Evolutionary conservation across 1,140 invertebrate genomes (phyloP).

Genomic region (Eueides isabella): DNA sequence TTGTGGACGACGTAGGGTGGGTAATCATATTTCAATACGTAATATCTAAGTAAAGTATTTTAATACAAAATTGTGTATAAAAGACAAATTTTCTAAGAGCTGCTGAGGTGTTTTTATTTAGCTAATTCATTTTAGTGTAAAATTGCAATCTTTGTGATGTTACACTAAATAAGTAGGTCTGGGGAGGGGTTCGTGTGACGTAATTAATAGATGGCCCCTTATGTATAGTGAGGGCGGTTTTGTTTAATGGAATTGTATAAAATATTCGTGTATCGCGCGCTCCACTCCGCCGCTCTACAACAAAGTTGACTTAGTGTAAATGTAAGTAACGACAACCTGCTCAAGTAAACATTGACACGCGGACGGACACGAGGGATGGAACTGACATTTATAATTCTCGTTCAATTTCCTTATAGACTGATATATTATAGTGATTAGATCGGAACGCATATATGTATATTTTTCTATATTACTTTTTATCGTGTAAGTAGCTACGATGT

Average conservation of each 20-base stretch:
- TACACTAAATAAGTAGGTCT: no score
- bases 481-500: not conserved
- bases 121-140: no score
- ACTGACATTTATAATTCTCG: constrained; percentile 54
- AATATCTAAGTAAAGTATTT: no score
- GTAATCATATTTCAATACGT: no score
- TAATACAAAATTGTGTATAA: no score
- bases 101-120: no score
- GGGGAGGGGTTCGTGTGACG: no score
- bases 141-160: no score
- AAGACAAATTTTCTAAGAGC: no score
- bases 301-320: constrained; percentile 77
- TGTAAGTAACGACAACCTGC: constrained; percentile 74
- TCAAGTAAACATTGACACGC: constrained; percentile 72
- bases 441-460: constrained; percentile 4
- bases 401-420: constrained; percentile 9
- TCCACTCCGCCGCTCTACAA: constrained; percentile 68
- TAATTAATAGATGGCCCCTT: constrained; percentile 18
- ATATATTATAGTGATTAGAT: constrained; percentile 8
- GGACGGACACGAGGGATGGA: constrained; percentile 35
- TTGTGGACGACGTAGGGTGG: no score
- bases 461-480: constrained; percentile 12
- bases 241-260: constrained; percentile 78
- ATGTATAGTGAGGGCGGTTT: constrained; percentile 78
- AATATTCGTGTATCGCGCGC: constrained; percentile 72